A percentile compares a stretch with the other conserved stretches of the same genome.
These are phyloP conservation scores for Paradoxurus hermaphroditus DNA, from an alignment of 2,113 vertebrate species.

Conservation along the genomic window DNA sequence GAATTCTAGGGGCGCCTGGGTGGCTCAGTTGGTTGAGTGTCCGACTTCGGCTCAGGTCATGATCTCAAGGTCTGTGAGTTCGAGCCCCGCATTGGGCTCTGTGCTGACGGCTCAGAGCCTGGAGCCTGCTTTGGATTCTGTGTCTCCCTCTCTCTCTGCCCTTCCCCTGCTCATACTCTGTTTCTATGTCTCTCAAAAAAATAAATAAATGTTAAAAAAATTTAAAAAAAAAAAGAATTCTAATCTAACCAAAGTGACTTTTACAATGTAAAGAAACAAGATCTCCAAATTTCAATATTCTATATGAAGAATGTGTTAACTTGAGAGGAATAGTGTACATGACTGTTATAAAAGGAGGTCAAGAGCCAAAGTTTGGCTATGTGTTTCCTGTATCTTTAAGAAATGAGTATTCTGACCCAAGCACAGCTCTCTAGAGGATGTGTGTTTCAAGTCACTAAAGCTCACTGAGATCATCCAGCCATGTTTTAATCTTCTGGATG, in stretches of 20 bases:
- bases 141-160: too few relatives aligned
- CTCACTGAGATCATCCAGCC: neutral
- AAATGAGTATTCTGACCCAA: neutral
- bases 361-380: neutral
- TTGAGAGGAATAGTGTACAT: neutral
- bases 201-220: too few relatives aligned
- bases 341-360: neutral
- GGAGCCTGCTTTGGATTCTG: too few relatives aligned
- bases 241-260: neutral
- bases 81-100: too few relatives aligned
- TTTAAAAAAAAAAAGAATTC: neutral
- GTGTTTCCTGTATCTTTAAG: neutral
- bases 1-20: neutral
- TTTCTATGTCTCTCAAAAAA: too few relatives aligned
- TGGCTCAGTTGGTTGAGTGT: too few relatives aligned
- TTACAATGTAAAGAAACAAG: conserved; percentile 7
- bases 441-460: neutral
- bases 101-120: too few relatives aligned
- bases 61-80: too few relatives aligned
- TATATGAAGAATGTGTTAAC: neutral
- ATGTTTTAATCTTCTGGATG: neutral
- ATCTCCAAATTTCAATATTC: neutral
- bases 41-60: too few relatives aligned
- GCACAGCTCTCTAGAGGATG: neutral
- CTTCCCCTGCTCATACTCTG: too few relatives aligned